Evolutionary conservation across 2,888 invertebrate species (phyloP).

Genomic region (Lypha dubia): DNA sequence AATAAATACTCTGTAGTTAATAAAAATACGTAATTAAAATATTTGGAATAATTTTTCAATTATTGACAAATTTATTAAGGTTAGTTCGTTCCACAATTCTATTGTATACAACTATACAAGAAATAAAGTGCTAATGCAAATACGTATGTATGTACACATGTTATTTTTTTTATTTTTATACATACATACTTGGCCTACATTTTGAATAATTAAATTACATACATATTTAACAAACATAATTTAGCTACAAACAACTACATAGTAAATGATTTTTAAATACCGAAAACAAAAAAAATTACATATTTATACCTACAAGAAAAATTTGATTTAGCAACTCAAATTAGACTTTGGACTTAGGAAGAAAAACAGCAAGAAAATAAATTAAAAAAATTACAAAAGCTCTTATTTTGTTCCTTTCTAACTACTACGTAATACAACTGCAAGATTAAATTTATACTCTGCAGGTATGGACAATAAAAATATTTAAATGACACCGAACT

Average conservation of each 20-base stretch:
- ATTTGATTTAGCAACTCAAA: too few relatives aligned
- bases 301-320: too few relatives aligned
- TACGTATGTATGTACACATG: not conserved
- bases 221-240: not conserved
- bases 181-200: conserved; percentile 11
- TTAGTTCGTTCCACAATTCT: conserved; percentile 32
- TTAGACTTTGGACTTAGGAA: conserved; percentile 66
- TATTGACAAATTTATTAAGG: not conserved
- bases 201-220: not conserved
- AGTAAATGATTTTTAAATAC: conserved; percentile 1
- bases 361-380: not conserved
- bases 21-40: not conserved
- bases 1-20: not conserved
- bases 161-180: not conserved
- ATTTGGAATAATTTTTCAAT: not conserved
- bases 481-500: too few relatives aligned
- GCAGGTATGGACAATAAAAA: too few relatives aligned
- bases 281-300: conserved; percentile 6
- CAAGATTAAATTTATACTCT: conserved; percentile 36
- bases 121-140: too few relatives aligned
- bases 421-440: conserved; percentile 21
- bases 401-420: conserved; percentile 41
- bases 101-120: not conserved
- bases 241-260: conserved; percentile 1
- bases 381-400: conserved; percentile 19